Evolutionary conservation across 2,113 vertebrate genomes (phyloP).

Genomic region (Cygnus buccinator): DNA sequence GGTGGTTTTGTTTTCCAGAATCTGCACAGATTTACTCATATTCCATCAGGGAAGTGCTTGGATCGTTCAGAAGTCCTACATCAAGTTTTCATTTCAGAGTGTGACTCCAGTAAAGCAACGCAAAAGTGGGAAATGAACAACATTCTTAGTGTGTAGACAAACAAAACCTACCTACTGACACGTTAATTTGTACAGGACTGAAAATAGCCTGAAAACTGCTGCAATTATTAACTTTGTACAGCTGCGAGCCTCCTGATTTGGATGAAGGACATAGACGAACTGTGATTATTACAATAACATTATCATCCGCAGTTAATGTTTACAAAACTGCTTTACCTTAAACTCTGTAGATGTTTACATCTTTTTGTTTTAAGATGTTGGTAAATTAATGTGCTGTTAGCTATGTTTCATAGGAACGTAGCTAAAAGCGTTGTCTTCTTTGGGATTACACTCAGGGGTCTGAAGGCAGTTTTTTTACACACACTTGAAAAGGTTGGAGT

Average conservation of each 20-base stretch:
- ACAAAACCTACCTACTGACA: constrained; percentile 71
- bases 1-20: constrained; percentile 80
- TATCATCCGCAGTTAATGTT: constrained; percentile 84
- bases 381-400: constrained; percentile 77
- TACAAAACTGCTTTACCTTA: constrained; percentile 89
- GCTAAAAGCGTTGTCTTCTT: constrained; percentile 80
- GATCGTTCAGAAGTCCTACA: constrained; percentile 95
- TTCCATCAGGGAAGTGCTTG: constrained; percentile 89
- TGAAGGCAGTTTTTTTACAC: constrained; percentile 83
- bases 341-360: constrained; percentile 90
- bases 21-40: constrained; percentile 88
- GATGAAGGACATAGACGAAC: constrained; percentile 78
- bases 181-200: constrained; percentile 71
- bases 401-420: constrained; percentile 71
- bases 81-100: constrained; percentile 92
- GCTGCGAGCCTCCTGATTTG: constrained; percentile 73
- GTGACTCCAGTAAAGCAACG: constrained; percentile 88
- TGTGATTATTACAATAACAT: constrained; percentile 78
- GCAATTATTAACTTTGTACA: constrained; percentile 78
- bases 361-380: constrained; percentile 77
- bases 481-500: constrained; percentile 86
- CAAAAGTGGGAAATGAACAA: constrained; percentile 99
- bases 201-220: constrained; percentile 83
- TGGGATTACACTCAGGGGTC: constrained; percentile 89
- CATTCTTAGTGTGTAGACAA: constrained; percentile 88